Percentiles rank a stretch among this genome's conserved stretches.
Conservation (phyloP, 2,797 vertebrate species). For the Chanos chanos region DNA sequence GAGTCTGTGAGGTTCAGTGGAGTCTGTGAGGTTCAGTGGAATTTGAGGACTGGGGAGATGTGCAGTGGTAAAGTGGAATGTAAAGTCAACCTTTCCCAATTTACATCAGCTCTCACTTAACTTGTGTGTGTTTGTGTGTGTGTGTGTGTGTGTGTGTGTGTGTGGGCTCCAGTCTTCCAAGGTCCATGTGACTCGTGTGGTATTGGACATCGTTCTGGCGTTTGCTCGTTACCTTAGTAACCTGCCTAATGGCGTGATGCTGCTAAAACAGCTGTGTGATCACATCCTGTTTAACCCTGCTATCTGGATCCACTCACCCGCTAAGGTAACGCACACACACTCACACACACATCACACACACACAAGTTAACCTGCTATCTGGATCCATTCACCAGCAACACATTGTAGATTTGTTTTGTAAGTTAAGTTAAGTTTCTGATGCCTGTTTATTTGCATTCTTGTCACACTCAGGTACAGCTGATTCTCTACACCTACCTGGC, state of each 20-base stretch:
- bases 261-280: conserved; percentile 97
- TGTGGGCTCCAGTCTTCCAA: conserved; percentile 92
- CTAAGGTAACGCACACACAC: conserved; percentile 74
- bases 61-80: too few species aligned
- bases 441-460: neutral
- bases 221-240: conserved; percentile 96
- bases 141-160: conserved; percentile 14
- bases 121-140: neutral
- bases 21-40: too few species aligned
- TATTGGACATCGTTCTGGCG: conserved; percentile 91
- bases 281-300: conserved; percentile 95
- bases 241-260: conserved; percentile 85
- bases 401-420: neutral
- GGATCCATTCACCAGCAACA: neutral
- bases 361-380: too few species aligned
- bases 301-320: conserved; percentile 96
- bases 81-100: too few species aligned
- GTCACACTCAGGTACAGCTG: conserved; percentile 81
- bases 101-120: too few species aligned
- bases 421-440: neutral
- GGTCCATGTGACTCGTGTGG: conserved; percentile 84
- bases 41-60: too few species aligned
- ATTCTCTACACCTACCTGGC: conserved; percentile 92
- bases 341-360: neutral
- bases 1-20: too few species aligned